These are phyloP conservation scores for Colletes collaris DNA, from an alignment of 2,888 invertebrate genomes.

Conservation along the genomic window DNA sequence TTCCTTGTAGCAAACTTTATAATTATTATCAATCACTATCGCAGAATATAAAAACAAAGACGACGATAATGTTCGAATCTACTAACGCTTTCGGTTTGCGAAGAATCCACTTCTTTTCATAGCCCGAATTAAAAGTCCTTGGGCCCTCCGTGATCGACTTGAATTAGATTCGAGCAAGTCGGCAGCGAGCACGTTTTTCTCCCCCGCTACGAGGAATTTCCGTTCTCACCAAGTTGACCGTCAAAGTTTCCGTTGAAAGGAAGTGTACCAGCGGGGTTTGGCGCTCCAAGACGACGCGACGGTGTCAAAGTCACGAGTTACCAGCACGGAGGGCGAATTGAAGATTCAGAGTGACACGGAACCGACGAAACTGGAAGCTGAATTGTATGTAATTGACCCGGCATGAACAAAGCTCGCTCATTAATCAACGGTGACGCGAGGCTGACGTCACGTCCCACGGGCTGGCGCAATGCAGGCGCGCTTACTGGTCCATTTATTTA, in stretches of 20 bases:
- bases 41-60: not conserved
- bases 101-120: constrained; percentile 18
- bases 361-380: constrained; percentile 45
- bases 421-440: constrained; percentile 78
- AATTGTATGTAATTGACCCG: constrained; percentile 74
- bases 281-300: not conserved
- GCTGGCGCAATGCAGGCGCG: constrained; percentile 71
- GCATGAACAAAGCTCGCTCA: constrained; percentile 76
- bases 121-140: constrained; percentile 1
- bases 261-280: not conserved
- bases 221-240: not conserved
- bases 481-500: constrained; percentile 78
- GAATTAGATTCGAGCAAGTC: constrained; percentile 11
- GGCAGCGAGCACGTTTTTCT: constrained; percentile 5
- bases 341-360: constrained; percentile 54
- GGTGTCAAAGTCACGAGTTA: constrained; percentile 15
- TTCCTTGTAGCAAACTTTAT: too few species aligned
- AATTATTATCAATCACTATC: not conserved
- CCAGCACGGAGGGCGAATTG: constrained; percentile 19
- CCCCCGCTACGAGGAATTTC: not conserved
- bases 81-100: constrained; percentile 6
- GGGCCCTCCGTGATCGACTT: not conserved
- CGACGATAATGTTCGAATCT: not conserved
- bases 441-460: constrained; percentile 74
- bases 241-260: not conserved